Evolutionary conservation across 23 tunicate genomes (phyloP).

Genomic region (Ascidia mentula): DNA sequence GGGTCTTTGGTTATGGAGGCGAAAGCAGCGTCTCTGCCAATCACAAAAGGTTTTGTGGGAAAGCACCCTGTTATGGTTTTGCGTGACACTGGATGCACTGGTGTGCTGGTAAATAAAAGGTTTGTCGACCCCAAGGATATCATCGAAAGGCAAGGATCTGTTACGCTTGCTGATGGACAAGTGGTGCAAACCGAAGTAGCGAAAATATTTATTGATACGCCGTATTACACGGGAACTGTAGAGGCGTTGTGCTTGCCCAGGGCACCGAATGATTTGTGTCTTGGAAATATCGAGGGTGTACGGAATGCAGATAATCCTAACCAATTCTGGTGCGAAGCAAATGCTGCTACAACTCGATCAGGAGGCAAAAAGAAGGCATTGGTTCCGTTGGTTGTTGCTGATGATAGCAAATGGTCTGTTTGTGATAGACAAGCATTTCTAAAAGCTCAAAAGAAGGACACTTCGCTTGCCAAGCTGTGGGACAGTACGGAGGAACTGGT

Average conservation of each 20-base stretch:
- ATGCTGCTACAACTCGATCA: conserved; percentile 24
- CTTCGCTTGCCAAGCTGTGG: not conserved
- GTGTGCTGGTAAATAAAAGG: not conserved
- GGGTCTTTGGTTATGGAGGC: not conserved
- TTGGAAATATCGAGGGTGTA: conserved; percentile 20
- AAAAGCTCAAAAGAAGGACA: conserved; percentile 4
- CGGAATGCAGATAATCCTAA: conserved; percentile 11
- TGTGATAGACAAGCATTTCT: not conserved
- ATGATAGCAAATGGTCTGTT: not conserved
- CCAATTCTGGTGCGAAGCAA: not conserved
- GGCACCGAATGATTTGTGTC: not conserved
- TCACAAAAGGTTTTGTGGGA: not conserved
- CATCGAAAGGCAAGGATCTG: not conserved
- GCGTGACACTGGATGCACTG: conserved; percentile 21
- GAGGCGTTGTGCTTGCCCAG: conserved; percentile 17
- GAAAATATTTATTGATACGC: not conserved
- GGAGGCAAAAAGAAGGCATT: not conserved
- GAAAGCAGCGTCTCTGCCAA: not conserved
- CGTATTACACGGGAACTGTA: conserved; percentile 14
- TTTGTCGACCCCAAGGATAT: not conserved
- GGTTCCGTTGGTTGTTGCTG: not conserved
- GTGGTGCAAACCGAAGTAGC: not conserved
- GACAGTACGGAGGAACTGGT: not conserved
- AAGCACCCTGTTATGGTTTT: not conserved
- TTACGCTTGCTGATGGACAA: not conserved